Conservation (phyloP, 2,797 vertebrate species). For the Macrochelys suwanniensis region DNA sequence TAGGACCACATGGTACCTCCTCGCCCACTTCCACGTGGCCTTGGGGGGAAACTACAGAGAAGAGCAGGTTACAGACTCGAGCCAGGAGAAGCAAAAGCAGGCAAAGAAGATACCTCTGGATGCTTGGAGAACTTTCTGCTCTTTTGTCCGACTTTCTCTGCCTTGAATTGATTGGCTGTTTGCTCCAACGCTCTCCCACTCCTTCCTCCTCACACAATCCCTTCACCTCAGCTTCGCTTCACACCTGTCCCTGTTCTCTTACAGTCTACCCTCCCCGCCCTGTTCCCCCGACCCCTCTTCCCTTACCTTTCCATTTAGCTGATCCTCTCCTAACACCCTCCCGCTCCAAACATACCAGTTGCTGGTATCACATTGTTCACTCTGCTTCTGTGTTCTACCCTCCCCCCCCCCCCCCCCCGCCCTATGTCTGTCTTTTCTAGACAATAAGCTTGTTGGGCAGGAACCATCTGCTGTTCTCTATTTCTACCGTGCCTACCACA, state of each 20-base stretch:
- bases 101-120: not conserved
- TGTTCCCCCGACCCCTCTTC: not conserved
- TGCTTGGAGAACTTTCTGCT: not conserved
- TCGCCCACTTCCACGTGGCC: not conserved
- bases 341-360: not conserved
- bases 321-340: not conserved
- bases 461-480: not conserved
- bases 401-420: rapidly evolving
- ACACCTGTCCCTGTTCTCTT: not conserved
- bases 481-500: not conserved
- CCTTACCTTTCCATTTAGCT: not conserved
- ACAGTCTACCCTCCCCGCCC: not conserved
- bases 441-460: not conserved
- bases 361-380: not conserved
- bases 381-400: not conserved
- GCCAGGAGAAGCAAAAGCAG: not conserved
- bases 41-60: not conserved
- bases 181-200: not conserved
- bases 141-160: not conserved
- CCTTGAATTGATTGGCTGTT: not conserved
- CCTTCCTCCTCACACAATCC: not conserved
- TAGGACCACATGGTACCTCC: not conserved
- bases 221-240: not conserved
- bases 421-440: not conserved
- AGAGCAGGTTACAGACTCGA: not conserved